Conservation (phyloP, 2,113 vertebrate genomes). For the Sceloporus undulatus region DNA sequence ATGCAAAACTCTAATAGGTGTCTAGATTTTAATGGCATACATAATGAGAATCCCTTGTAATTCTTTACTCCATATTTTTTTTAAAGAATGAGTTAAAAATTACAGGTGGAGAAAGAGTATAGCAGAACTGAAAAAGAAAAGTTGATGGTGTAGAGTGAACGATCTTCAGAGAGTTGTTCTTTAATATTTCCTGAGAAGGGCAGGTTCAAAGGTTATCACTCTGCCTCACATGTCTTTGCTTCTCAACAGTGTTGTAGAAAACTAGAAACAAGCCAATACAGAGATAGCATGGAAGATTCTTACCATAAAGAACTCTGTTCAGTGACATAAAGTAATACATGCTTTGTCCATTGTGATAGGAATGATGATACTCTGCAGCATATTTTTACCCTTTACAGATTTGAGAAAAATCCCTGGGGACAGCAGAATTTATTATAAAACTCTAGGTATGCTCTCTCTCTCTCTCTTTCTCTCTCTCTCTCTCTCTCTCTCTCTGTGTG, state of each 20-base stretch:
- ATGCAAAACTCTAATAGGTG: too few relatives aligned
- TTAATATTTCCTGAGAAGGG: constrained; percentile 31
- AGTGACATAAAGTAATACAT: constrained; percentile 23
- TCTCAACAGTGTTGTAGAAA: constrained; percentile 6
- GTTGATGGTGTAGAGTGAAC: neutral
- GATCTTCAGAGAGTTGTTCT: neutral
- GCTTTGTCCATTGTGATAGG: constrained; percentile 46
- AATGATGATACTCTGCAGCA: neutral
- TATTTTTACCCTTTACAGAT: constrained; percentile 33
- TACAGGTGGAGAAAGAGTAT: rapidly evolving
- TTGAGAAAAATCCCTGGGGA: neutral
- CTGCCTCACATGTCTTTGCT: rapidly evolving
- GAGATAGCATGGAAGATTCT: constrained; percentile 16
- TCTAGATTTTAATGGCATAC: neutral
- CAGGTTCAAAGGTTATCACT: constrained; percentile 26
- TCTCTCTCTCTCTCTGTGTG: too few relatives aligned
- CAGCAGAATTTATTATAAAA: neutral
- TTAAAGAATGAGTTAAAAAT: neutral
- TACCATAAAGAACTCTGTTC: constrained; percentile 52
- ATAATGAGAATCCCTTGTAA: neutral
- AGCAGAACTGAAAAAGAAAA: neutral
- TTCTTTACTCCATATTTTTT: neutral
- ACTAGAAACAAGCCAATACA: constrained; percentile 49
- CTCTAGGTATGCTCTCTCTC: neutral
- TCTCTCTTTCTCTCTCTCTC: too few relatives aligned